Conservation (phyloP, 2,797 vertebrate genomes). For the Helicolenus hilgendorfi region DNA sequence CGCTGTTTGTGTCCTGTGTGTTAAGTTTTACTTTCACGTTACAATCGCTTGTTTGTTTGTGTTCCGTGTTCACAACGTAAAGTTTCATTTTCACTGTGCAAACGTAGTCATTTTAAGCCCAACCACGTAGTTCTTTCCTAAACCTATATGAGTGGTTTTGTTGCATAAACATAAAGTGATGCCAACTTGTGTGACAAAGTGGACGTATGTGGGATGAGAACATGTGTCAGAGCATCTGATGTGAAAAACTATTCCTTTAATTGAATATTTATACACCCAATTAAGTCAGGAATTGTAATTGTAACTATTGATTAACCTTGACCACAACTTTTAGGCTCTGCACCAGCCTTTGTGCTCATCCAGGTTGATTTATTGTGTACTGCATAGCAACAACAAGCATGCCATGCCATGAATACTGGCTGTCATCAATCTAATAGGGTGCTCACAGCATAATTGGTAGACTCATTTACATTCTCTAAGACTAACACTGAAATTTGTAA, state of each 20-base stretch:
- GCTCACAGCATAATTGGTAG: conserved; percentile 15
- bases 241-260: neutral
- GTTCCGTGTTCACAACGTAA: no score
- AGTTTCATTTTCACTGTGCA: no score
- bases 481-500: conserved; percentile 11
- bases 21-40: no score
- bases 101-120: no score
- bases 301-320: conserved; percentile 22
- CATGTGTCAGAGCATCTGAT: no score
- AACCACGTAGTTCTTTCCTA: no score
- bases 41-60: no score
- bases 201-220: no score
- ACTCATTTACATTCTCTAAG: conserved; percentile 26
- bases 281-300: neutral
- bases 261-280: neutral
- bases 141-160: no score
- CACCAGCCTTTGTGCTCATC: neutral
- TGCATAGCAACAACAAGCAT: conserved; percentile 31
- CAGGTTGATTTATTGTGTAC: conserved; percentile 16
- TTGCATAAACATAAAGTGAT: no score
- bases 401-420: neutral
- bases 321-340: neutral
- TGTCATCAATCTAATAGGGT: conserved; percentile 15
- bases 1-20: no score
- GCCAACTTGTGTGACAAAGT: no score